phyloP scores from a whole-genome alignment of 35 echinoderm and acorn worm genomes.

The Diadema setosum region DNA sequence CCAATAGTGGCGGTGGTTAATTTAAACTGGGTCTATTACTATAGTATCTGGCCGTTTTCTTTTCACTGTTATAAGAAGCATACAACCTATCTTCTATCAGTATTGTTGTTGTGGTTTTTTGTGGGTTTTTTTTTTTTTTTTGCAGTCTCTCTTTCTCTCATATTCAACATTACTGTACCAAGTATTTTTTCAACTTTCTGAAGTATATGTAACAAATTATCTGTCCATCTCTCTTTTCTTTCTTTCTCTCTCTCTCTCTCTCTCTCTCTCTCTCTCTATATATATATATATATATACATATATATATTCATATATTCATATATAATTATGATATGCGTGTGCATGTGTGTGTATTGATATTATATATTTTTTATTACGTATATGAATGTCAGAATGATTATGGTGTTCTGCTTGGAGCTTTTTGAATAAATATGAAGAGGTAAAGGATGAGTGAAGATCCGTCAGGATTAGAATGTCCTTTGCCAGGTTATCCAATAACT shows the following conservation, averaged over 20 bases:
- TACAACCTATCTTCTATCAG: not conserved
- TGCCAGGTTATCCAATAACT: too few relatives aligned
- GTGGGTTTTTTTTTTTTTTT: too few relatives aligned
- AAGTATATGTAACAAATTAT: too few relatives aligned
- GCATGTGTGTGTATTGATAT: not conserved
- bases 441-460: too few relatives aligned
- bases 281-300: not conserved
- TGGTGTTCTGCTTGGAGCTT: not conserved
- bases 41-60: too few relatives aligned
- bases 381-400: not conserved
- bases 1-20: too few relatives aligned
- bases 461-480: too few relatives aligned
- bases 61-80: too few relatives aligned
- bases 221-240: not conserved
- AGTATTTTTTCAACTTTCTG: too few relatives aligned
- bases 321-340: not conserved
- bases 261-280: not conserved
- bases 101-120: not conserved
- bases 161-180: not conserved
- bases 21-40: too few relatives aligned
- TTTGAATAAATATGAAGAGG: too few relatives aligned
- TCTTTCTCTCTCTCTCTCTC: not conserved
- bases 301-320: not conserved
- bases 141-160: not conserved
- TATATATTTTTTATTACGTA: not conserved